These are phyloP conservation scores for Agelas oroides DNA, from an alignment of 37 sponge, comb jelly and placozoan genomes.

Conservation along the genomic window DNA sequence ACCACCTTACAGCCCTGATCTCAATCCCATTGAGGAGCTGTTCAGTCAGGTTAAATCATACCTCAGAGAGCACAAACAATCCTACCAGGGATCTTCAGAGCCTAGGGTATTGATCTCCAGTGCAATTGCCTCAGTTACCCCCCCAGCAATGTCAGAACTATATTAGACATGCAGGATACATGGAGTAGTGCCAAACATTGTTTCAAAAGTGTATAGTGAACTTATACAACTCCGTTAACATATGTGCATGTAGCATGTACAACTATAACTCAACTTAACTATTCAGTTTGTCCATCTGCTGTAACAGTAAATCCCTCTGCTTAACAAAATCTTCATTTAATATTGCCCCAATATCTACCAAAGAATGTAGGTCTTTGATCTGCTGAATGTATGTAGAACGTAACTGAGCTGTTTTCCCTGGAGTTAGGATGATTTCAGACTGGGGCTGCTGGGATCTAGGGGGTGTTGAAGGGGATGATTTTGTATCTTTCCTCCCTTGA, in stretches of 20 bases:
- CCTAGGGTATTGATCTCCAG: background rate
- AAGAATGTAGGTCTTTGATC: background rate
- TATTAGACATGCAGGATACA: constrained; percentile 19
- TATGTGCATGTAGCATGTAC: too few relatives aligned
- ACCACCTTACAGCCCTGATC: constrained; percentile 22
- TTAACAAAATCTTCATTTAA: background rate
- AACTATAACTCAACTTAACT: background rate
- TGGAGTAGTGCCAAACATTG: background rate
- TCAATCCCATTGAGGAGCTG: constrained; percentile 11
- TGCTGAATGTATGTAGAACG: constrained; percentile 15
- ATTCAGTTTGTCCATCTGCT: background rate
- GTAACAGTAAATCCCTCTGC: background rate
- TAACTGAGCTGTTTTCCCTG: too few relatives aligned
- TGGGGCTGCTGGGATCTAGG: too few relatives aligned
- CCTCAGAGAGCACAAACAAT: background rate
- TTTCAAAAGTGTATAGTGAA: background rate
- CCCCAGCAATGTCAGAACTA: background rate
- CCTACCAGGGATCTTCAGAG: background rate
- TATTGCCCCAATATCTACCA: constrained; percentile 7
- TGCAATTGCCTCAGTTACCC: constrained; percentile 4
- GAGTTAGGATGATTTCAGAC: too few relatives aligned
- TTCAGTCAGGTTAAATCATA: constrained; percentile 16
- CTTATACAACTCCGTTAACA: too few relatives aligned
- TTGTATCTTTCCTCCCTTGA: too few relatives aligned
- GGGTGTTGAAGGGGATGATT: too few relatives aligned